Conservation (phyloP, 2,888 invertebrate genomes). For the Anoplius nigerrimus region DNA sequence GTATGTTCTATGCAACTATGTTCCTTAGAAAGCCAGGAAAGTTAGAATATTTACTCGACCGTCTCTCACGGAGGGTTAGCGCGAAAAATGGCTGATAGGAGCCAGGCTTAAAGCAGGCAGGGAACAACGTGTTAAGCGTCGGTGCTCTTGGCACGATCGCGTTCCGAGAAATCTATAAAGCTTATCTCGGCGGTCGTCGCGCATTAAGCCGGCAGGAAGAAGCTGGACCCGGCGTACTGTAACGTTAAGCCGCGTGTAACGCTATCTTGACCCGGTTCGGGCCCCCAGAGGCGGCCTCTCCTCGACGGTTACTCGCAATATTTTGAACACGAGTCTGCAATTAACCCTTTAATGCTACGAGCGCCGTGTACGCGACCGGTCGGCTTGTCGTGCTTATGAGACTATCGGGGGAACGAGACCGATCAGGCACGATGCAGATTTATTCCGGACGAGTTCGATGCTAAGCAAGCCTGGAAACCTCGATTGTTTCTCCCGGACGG, state of each 20-base stretch:
- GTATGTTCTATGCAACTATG: too few species aligned
- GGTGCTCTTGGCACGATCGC: constrained; percentile 9
- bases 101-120: too few species aligned
- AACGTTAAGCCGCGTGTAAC: constrained; percentile 21
- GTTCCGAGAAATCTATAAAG: constrained; percentile 34
- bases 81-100: too few species aligned
- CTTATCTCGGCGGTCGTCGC: constrained; percentile 32
- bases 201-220: constrained; percentile 33
- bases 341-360: constrained; percentile 22
- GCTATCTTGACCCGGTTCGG: constrained; percentile 45
- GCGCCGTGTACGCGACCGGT: constrained; percentile 2
- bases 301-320: constrained; percentile 30
- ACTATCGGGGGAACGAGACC: constrained; percentile 2
- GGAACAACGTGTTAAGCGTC: too few species aligned
- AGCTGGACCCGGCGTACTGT: constrained; percentile 9
- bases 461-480: too few species aligned
- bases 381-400: constrained; percentile 10
- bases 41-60: too few species aligned
- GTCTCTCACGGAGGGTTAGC: too few species aligned
- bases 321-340: constrained; percentile 32
- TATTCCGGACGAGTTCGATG: too few species aligned
- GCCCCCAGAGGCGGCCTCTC: neutral
- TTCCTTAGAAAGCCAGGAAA: too few species aligned
- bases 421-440: neutral
- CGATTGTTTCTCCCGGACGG: too few species aligned